Evolutionary conservation across 2,113 vertebrate species (phyloP), one percentile per base, ranked within the genome.

Genomic region (Percina caprodes): DNA sequence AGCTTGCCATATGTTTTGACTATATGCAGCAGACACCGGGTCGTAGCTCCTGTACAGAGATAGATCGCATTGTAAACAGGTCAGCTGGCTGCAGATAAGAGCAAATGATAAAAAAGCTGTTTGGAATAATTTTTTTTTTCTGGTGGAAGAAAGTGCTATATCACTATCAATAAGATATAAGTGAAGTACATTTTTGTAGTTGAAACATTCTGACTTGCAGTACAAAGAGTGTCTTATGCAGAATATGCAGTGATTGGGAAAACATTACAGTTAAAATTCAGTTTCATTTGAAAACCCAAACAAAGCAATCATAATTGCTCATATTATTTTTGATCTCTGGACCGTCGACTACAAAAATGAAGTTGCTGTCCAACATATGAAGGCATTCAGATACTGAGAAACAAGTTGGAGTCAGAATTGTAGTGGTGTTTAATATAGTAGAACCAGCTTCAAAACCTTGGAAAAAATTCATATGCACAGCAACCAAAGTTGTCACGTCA

Each of bases 1-100:
- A 12, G 19, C 49, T 81, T 49, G 24, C 10, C 7, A 0, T 6
- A 13, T 69, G 70, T 88, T 83, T 74, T 74, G 68, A 60, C 65
- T 86, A 1, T 16, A 33, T 65, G 49, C 52, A 68, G 58, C 78
- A 45, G 72, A 61, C 58, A 56, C 30, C 2, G n/a, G 13, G 65
- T 61, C 24, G 3, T 30, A 30, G 30, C 30, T 30, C 23, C 45
- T 59, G 61, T 24, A 56, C 74, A 59, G 70, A 52, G 61, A 75
- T 48, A 71, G 19, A n/a, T 54, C 49, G 60, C 16, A 58, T 66
- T 14, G 19, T 1, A 62, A 65, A 46, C 24, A 21, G 6, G 13
- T 54, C 78, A 65, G n/a, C 19, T 46, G 18, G 19, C 5, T 46
- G 63, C 46, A 82, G 88, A 91, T 92, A 87, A 85, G 62, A 56